phyloP scores from a whole-genome alignment of 1,140 invertebrate genomes.

The Neodiprion virginianus region DNA sequence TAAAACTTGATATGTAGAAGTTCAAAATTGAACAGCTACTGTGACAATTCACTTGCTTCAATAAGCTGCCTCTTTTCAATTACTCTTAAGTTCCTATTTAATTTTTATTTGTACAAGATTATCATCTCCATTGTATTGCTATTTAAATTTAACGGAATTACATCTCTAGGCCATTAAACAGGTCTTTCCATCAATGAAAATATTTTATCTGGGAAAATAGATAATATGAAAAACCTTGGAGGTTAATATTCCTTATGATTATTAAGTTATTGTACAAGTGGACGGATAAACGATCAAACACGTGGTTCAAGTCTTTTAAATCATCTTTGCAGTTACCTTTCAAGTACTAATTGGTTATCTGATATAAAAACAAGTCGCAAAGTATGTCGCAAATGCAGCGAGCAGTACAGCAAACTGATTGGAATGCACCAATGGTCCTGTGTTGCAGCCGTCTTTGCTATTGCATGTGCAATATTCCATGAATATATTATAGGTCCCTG shows the following conservation, averaged over 20 bases:
- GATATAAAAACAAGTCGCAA: background rate
- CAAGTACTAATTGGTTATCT: background rate
- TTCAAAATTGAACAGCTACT: no score
- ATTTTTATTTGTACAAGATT: no score
- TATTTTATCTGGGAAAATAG: background rate
- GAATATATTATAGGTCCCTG: constrained; percentile 92
- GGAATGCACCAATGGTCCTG: constrained; percentile 47
- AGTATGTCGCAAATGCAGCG: background rate
- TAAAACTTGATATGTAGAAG: no score
- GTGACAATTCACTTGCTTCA: no score
- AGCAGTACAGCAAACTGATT: background rate
- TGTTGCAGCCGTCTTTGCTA: constrained; percentile 91
- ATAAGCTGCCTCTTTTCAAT: no score
- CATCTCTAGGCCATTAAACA: no score
- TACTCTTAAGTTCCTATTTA: no score
- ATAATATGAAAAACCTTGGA: background rate
- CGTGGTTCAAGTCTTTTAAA: background rate
- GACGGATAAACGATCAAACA: background rate
- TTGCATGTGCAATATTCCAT: constrained; percentile 94
- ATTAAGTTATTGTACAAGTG: background rate
- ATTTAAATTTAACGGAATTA: no score
- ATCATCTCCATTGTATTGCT: no score
- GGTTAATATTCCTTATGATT: background rate
- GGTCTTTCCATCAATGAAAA: no score
- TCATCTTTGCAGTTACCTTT: background rate